Evolutionary conservation across 2,113 vertebrate genomes (phyloP).

Genomic region (Thryonomys swinderianus): DNA sequence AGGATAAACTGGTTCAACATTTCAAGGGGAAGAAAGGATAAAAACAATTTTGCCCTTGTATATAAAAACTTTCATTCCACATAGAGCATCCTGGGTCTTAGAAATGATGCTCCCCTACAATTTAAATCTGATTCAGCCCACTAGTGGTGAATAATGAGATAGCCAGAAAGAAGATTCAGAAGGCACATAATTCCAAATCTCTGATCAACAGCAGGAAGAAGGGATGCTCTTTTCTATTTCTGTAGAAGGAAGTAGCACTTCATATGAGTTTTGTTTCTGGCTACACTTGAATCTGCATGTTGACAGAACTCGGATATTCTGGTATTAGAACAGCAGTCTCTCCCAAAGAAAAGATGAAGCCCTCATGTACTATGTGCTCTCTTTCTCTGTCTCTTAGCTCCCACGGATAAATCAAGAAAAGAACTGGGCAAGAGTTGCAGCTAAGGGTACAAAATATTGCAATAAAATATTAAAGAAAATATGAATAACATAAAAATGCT

Average conservation of each 20-base stretch:
- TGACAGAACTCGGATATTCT: background rate
- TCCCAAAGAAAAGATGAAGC: background rate
- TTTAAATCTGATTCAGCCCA: background rate
- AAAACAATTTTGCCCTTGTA: background rate
- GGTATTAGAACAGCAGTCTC: background rate
- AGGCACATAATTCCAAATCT: background rate
- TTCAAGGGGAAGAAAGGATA: background rate
- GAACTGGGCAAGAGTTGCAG: background rate
- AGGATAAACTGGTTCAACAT: background rate
- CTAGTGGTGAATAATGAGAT: background rate
- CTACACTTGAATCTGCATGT: background rate
- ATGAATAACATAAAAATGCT: background rate
- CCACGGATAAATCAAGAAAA: background rate
- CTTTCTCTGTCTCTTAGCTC: background rate
- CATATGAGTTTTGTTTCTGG: background rate
- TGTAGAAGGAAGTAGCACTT: background rate
- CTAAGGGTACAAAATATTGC: background rate
- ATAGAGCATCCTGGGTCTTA: background rate
- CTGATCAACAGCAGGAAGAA: background rate
- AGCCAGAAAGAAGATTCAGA: background rate
- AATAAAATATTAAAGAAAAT: conserved; percentile 8
- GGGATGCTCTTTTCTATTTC: background rate
- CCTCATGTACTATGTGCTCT: background rate
- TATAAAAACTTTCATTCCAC: background rate
- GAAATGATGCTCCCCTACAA: background rate